These are phyloP conservation scores for Drosophila eugracilis DNA, from an alignment of 1,140 invertebrate genomes.

Conservation along the genomic window DNA sequence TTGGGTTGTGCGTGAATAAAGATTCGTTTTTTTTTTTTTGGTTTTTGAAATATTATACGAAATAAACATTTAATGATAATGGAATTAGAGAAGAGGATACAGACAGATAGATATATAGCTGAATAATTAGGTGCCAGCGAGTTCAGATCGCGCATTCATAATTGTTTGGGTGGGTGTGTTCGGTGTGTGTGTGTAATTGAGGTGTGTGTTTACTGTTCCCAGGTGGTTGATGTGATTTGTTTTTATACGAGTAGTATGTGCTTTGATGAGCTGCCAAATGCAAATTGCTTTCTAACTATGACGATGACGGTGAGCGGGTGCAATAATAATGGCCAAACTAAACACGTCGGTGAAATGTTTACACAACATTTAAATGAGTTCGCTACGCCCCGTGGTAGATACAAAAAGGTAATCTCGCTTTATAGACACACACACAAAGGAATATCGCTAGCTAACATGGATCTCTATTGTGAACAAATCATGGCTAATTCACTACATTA, in stretches of 20 bases:
- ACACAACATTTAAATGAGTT: conserved; percentile 54
- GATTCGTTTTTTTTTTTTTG: conserved; percentile 38
- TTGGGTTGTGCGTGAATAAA: conserved; percentile 47
- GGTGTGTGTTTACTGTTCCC: conserved; percentile 26
- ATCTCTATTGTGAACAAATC: conserved; percentile 15
- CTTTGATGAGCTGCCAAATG: conserved; percentile 50
- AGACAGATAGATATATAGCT: conserved; percentile 32
- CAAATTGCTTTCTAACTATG: conserved; percentile 48
- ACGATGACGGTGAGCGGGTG: conserved; percentile 35
- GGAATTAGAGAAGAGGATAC: conserved; percentile 35
- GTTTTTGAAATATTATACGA: conserved; percentile 35
- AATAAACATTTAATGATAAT: conserved; percentile 60
- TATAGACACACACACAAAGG: conserved; percentile 52
- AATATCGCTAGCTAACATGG: conserved; percentile 41
- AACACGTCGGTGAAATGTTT: conserved; percentile 42
- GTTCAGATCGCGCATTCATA: conserved; percentile 44
- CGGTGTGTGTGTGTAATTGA: conserved; percentile 26
- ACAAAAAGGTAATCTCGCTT: conserved; percentile 16
- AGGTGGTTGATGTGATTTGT: conserved; percentile 19
- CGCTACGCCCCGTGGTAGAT: conserved; percentile 28
- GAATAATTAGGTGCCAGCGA: conserved; percentile 28
- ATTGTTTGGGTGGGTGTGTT: conserved; percentile 24
- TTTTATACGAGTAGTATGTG: too few relatives aligned
- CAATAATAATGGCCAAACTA: conserved; percentile 61
- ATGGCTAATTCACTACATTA: conserved; percentile 24